Evolutionary conservation across 2,797 vertebrate genomes (phyloP).

Genomic region (Hephaestus fuliginosus): DNA sequence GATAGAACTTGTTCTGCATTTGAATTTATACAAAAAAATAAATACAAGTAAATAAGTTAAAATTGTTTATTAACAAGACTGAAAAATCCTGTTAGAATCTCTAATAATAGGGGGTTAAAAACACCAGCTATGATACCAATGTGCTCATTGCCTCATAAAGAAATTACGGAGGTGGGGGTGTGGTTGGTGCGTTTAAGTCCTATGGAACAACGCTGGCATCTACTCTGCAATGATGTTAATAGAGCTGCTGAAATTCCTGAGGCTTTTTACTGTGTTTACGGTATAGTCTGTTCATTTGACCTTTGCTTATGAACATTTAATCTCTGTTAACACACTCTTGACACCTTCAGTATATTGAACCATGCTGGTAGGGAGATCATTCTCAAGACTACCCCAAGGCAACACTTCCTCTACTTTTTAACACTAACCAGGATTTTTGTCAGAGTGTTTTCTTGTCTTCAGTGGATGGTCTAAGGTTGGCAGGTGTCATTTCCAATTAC

Average conservation of each 20-base stretch:
- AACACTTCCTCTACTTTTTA: not conserved
- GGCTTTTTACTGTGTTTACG: constrained; percentile 2
- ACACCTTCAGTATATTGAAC: not conserved
- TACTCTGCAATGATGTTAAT: not conserved
- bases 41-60: too few species aligned
- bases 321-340: not conserved
- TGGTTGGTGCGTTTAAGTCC: not conserved
- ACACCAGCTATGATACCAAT: not conserved
- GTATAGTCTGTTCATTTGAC: constrained; percentile 6
- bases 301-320: constrained; percentile 7
- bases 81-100: too few species aligned
- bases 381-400: not conserved
- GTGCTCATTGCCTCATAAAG: not conserved
- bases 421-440: constrained; percentile 1
- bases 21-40: not conserved
- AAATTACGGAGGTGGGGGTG: not conserved
- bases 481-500: constrained; percentile 37
- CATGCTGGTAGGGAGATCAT: not conserved
- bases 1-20: not conserved
- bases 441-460: constrained; percentile 11
- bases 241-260: constrained; percentile 5
- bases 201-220: not conserved
- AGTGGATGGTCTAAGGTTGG: constrained; percentile 23
- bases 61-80: too few species aligned
- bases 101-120: not conserved